phyloP scores from a whole-genome alignment of 1,140 invertebrate species.

The Drosophila neocordata region DNA sequence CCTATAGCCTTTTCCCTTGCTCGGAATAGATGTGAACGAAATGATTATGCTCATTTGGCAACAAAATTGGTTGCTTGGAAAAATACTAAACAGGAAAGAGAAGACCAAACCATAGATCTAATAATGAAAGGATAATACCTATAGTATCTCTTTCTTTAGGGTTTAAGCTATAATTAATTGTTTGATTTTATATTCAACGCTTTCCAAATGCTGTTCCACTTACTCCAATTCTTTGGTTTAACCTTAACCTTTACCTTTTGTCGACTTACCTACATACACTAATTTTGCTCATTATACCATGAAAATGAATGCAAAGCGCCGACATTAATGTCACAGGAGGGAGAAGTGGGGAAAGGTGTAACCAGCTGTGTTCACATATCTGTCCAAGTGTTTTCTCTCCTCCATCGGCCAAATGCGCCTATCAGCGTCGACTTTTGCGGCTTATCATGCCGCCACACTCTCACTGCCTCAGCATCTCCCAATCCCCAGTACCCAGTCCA shows the following conservation, averaged over 20 bases:
- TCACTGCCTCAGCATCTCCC: conserved; percentile 47
- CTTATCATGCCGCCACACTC: conserved; percentile 78
- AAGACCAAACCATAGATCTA: too few species aligned
- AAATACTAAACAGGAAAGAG: neutral
- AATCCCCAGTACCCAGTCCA: too few species aligned
- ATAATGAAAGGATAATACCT: too few species aligned
- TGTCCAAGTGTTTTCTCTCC: neutral
- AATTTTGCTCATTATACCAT: conserved; percentile 59
- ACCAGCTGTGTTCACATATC: conserved; percentile 19
- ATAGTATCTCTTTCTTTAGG: too few species aligned
- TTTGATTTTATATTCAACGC: neutral
- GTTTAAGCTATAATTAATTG: neutral
- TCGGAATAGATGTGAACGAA: conserved; percentile 11
- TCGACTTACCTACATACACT: neutral
- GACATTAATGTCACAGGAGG: conserved; percentile 60
- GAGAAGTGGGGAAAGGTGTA: too few species aligned
- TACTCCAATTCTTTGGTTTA: conserved; percentile 31
- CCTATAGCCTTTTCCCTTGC: neutral
- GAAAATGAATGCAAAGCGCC: conserved; percentile 77
- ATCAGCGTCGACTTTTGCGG: conserved; percentile 48
- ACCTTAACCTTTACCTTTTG: conserved; percentile 53
- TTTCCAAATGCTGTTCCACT: neutral
- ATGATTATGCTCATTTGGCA: conserved; percentile 21
- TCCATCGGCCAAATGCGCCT: conserved; percentile 24
- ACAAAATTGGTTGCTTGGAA: neutral